Evolutionary conservation across 2,113 vertebrate species (phyloP).

Genomic region (Turnix velox): DNA sequence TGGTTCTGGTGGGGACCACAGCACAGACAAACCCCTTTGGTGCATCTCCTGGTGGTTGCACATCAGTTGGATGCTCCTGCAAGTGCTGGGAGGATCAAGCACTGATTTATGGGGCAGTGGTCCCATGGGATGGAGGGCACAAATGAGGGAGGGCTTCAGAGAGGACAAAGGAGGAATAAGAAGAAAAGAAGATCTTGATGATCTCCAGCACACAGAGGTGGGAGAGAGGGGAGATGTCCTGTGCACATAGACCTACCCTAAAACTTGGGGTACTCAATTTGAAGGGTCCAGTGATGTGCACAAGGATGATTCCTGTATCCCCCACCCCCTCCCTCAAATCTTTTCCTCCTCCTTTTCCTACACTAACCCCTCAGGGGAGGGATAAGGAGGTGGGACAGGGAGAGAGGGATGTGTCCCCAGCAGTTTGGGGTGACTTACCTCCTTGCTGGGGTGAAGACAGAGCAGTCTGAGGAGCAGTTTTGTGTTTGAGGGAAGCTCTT

Average conservation of each 20-base stretch:
- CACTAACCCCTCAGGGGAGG: neutral
- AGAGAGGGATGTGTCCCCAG: neutral
- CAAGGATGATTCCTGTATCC: neutral
- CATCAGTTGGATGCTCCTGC: neutral
- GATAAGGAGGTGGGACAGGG: neutral
- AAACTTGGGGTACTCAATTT: neutral
- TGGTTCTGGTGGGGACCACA: no score
- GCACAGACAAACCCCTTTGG: no score
- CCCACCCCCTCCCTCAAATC: accelerated
- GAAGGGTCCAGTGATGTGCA: neutral
- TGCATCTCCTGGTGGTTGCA: neutral
- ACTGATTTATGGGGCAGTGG: accelerated
- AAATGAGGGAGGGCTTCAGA: neutral
- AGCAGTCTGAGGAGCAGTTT: neutral
- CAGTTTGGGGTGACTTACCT: slow-evolving; percentile 16
- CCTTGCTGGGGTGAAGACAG: neutral
- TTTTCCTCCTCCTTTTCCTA: neutral
- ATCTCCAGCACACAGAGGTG: neutral
- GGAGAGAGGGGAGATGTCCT: neutral
- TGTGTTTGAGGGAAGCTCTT: neutral
- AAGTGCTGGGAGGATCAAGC: neutral
- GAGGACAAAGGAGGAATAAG: neutral
- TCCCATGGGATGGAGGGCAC: neutral
- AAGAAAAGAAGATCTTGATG: no score
- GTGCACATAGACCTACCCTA: neutral